Percentiles rank a stretch among this genome's conserved stretches.
Evolutionary conservation across 2,797 vertebrate genomes (phyloP).

Genomic region (Pagetopsis macropterus): DNA sequence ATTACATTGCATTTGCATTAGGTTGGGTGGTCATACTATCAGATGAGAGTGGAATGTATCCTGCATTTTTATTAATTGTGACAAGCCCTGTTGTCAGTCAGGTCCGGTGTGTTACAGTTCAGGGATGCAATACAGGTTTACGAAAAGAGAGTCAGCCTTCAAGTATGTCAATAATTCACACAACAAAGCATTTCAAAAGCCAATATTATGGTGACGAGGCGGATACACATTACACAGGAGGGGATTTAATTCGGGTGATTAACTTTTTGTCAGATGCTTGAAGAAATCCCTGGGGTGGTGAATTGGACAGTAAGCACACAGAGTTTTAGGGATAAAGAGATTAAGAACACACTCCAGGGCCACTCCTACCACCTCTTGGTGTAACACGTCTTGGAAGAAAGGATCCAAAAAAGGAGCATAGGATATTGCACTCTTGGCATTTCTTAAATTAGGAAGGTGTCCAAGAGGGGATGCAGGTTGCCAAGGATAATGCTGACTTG

Average conservation of each 20-base stretch:
- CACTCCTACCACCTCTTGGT: slow-evolving; percentile 65
- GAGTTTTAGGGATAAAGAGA: slow-evolving; percentile 75
- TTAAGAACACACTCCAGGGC: slow-evolving; percentile 65
- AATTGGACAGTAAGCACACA: slow-evolving; percentile 64
- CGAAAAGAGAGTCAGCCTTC: not conserved
- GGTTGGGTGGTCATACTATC: not conserved
- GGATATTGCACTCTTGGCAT: slow-evolving; percentile 37
- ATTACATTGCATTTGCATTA: not conserved
- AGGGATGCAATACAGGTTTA: slow-evolving; percentile 16
- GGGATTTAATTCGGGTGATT: slow-evolving; percentile 57
- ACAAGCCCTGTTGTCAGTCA: slow-evolving; percentile 32
- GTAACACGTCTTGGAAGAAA: slow-evolving; percentile 49
- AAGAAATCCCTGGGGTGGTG: slow-evolving; percentile 47
- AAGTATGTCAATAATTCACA: slow-evolving; percentile 1
- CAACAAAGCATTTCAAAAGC: not conserved
- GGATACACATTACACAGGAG: slow-evolving; percentile 18
- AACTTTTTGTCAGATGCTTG: slow-evolving; percentile 64
- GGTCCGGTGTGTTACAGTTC: slow-evolving; percentile 32
- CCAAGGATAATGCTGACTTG: slow-evolving; percentile 14
- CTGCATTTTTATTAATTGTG: slow-evolving; percentile 14
- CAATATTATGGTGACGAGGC: slow-evolving; percentile 1
- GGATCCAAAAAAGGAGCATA: slow-evolving; percentile 11
- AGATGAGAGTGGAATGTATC: slow-evolving; percentile 19
- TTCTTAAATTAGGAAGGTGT: slow-evolving; percentile 33
- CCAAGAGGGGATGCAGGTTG: slow-evolving; percentile 3